Percentiles rank a stretch among this genome's conserved stretches.
Evolutionary conservation across 2,888 invertebrate genomes (phyloP).

Genomic region (Pyrochroa serraticornis): DNA sequence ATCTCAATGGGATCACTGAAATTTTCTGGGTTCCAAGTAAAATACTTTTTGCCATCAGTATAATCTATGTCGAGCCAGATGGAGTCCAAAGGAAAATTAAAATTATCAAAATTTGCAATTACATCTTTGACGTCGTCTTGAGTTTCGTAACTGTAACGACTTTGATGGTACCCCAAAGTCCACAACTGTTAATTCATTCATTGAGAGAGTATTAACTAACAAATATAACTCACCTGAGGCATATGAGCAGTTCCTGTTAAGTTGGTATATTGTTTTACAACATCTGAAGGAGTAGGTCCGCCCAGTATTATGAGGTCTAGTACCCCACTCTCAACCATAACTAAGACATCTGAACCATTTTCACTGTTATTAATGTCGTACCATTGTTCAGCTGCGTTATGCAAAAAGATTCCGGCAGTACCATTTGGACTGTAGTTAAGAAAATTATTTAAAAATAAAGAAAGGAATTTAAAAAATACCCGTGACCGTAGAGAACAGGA

Average conservation of each 20-base stretch:
- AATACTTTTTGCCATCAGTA: constrained; percentile 77
- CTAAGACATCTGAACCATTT: constrained; percentile 69
- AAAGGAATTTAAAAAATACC: constrained; percentile 61
- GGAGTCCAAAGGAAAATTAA: constrained; percentile 92
- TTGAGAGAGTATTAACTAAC: too few species aligned
- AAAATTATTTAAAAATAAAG: too few species aligned
- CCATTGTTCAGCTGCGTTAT: constrained; percentile 97
- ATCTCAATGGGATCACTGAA: constrained; percentile 84
- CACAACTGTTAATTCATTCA: not conserved
- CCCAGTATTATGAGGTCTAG: constrained; percentile 88
- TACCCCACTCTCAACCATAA: constrained; percentile 92
- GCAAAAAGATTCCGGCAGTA: constrained; percentile 88
- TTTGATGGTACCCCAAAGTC: constrained; percentile 53
- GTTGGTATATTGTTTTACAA: constrained; percentile 80
- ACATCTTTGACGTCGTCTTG: constrained; percentile 88
- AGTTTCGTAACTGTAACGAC: constrained; percentile 85
- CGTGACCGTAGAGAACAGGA: constrained; percentile 89
- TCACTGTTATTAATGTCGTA: constrained; percentile 73
- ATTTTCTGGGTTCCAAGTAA: constrained; percentile 92
- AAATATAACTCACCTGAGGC: constrained; percentile 51
- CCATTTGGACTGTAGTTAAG: constrained; percentile 59
- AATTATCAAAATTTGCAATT: constrained; percentile 79
- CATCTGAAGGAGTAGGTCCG: constrained; percentile 82
- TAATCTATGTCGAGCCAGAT: constrained; percentile 99
- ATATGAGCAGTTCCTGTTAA: constrained; percentile 85